phyloP scores from a whole-genome alignment of 2,113 vertebrate genomes.

The Puffinus mauretanicus region DNA sequence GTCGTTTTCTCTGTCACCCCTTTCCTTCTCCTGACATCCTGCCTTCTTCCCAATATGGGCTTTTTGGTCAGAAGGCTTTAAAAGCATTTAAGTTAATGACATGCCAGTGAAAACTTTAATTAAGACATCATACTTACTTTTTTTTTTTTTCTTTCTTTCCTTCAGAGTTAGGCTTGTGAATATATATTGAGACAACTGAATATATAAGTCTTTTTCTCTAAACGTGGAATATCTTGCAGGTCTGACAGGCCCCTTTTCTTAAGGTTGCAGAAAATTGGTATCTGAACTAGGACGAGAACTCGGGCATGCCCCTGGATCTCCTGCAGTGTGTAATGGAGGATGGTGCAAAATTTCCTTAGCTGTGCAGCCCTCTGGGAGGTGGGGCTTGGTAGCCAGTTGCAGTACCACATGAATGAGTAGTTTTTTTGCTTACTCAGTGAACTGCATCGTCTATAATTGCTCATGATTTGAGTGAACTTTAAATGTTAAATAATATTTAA shows the following conservation, averaged over 20 bases:
- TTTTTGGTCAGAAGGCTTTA: background rate
- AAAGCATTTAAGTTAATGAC: background rate
- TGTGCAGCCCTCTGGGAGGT: background rate
- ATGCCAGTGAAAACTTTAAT: background rate
- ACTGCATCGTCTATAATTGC: background rate
- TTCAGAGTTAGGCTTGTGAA: background rate
- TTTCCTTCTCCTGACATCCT: background rate
- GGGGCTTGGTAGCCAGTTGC: background rate
- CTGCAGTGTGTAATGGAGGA: background rate
- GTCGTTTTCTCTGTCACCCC: background rate
- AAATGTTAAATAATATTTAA: background rate
- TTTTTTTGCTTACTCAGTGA: background rate
- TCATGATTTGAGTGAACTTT: background rate
- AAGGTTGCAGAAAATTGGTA: background rate
- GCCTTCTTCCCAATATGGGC: background rate
- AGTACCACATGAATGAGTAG: background rate
- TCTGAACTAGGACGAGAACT: background rate
- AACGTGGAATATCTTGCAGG: background rate
- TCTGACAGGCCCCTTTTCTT: background rate
- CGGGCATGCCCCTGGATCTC: background rate
- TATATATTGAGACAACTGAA: background rate
- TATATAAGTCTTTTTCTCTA: background rate
- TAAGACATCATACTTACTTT: background rate
- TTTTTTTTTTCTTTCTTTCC: background rate
- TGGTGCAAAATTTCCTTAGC: background rate